Evolutionary conservation across 2,113 vertebrate genomes (phyloP), one percentile per base, ranked within the genome.

Genomic region (Acanthisitta chloris): DNA sequence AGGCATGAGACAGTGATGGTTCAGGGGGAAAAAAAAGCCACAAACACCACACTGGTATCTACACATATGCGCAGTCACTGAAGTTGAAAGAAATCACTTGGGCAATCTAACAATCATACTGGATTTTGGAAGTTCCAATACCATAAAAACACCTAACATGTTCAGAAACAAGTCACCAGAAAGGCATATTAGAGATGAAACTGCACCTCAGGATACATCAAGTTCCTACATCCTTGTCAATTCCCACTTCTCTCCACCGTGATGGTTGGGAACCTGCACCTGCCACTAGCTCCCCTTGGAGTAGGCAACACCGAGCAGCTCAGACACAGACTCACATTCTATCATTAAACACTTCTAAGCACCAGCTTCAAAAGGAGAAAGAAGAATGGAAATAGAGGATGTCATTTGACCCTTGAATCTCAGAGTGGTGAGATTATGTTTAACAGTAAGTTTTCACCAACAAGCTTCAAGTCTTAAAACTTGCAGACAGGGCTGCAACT

Each of bases 301-400:
- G 6, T 33, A 29, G 4, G 5, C 8, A 83, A 61, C 23, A 58
- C 33, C 4, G 4, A 92, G 29, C 17, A 70, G 15, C 42, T 58
- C 17, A 57, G 55, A 54, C 23, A 18, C 0, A 1, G 48, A 21
- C 8, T 10, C 4, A 0, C 6, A 26, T 12, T 6, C 5, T 4
- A 81, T 23, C 14, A 49, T 12, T 40, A 13, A 58, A 66, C 6
- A 26, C 10, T 25, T n/a, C 34, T 78, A 64, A 88, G 40, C 62
- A 55, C 4, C 38, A 59, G 36, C 25, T 90, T 40, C 57, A 71
- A 28, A 66, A 57, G 10, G 20, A 84, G 12, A 65, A 45, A 4
- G 29, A 83, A 66, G 10, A 67, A 74, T 6, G 21, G 23, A 90
- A 86, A 40, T 18, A 25, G 0, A 34, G 31, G 17, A 84, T 64